phyloP scores from a whole-genome alignment of 2,797 vertebrate species.

The Chrysocyon brachyurus region DNA sequence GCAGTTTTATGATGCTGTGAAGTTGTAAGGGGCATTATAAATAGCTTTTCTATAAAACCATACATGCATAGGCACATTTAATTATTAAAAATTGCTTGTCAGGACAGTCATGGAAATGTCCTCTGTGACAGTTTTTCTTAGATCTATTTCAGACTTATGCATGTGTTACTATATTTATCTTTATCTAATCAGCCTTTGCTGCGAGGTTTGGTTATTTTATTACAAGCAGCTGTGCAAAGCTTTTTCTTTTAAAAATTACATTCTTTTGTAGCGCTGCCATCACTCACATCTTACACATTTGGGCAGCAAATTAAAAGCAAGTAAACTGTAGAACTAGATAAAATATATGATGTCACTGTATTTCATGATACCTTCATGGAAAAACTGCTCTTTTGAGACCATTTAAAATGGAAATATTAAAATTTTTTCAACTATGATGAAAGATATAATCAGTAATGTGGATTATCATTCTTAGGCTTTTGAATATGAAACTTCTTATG shows the following conservation, averaged over 20 bases:
- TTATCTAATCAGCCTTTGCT: constrained; percentile 59
- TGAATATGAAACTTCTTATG: neutral
- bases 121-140: constrained; percentile 26
- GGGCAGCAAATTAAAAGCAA: constrained; percentile 16
- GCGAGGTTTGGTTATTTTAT: constrained; percentile 46
- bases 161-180: constrained; percentile 64
- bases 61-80: neutral
- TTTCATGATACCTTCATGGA: neutral
- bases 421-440: neutral
- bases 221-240: constrained; percentile 55
- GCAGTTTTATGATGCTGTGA: constrained; percentile 31
- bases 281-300: neutral
- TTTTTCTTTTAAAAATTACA: constrained; percentile 9
- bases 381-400: neutral
- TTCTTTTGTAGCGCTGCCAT: constrained; percentile 11
- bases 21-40: neutral
- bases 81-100: constrained; percentile 37
- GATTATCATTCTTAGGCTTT: neutral
- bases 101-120: constrained; percentile 45
- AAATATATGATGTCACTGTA: neutral
- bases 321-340: neutral
- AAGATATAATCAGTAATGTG: neutral
- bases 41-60: neutral
- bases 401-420: neutral
- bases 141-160: constrained; percentile 7